Evolutionary conservation across 2,888 invertebrate genomes (phyloP).

Genomic region (Hydraecia micacea): DNA sequence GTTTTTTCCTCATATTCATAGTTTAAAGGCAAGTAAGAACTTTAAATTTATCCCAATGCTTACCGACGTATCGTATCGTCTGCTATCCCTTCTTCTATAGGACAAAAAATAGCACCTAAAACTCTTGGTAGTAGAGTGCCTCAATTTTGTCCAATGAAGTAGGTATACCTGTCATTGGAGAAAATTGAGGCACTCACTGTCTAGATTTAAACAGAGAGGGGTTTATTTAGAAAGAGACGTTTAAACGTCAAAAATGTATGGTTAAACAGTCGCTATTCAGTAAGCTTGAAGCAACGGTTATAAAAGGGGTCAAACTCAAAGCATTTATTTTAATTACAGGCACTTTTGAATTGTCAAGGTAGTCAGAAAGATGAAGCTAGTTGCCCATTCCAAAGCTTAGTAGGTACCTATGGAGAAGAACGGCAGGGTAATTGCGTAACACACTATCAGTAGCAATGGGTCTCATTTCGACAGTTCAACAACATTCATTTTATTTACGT

Average conservation of each 20-base stretch:
- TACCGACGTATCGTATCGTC: too few species aligned
- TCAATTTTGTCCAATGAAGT: background rate
- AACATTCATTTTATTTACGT: too few species aligned
- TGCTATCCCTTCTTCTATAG: background rate
- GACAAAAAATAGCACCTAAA: background rate
- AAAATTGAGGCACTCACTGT: background rate
- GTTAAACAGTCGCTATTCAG: too few species aligned
- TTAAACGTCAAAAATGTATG: too few species aligned
- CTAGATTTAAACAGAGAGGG: background rate
- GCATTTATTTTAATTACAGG: background rate
- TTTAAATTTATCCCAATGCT: background rate
- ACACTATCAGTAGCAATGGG: too few species aligned
- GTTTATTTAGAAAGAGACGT: too few species aligned
- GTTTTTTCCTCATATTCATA: background rate
- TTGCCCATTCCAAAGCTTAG: background rate
- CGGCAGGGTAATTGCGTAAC: too few species aligned
- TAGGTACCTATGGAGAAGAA: too few species aligned
- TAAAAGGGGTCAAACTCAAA: background rate
- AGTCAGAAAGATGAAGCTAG: background rate
- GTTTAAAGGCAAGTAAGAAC: background rate
- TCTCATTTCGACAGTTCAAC: too few species aligned
- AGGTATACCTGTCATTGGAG: background rate
- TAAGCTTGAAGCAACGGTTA: too few species aligned
- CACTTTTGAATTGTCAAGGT: background rate
- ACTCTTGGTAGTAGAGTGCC: background rate